Base-by-base conservation (phyloP, 2,888 invertebrate species). In the Diaprepes abbreviatus region DNA sequence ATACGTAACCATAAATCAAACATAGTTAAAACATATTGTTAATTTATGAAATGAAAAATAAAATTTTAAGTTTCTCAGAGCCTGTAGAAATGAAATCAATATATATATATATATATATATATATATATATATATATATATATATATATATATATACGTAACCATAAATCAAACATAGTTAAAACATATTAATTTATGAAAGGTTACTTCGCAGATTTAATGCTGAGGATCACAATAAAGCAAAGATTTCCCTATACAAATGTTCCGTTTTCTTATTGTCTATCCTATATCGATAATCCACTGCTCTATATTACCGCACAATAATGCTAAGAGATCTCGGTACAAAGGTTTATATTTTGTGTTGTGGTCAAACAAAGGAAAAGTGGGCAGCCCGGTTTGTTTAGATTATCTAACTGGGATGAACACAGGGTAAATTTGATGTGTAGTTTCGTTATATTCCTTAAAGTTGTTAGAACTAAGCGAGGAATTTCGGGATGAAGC, bases 311-410 rank as follows among this genome's bases (percentile, higher is more conserved):
- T 50, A 50, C 12, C 14, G 31, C 28, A 50, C 31, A 31, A 81
- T 80, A 81, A 81, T 81, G 78, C 77, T 74, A 67, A 74, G 72
- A 75, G 77, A 79, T 81, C 79, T 79, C 76, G 79, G 79, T 78
- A 81, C 80, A 80, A 80, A 80, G 72, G 78, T 77, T 78, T 75
- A 78, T 78, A 78, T 78, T 80, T 79, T 69, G 74, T 68, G 31
- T 6, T 52, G n/a, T 64, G 64, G 64, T 64, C 64, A 55, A 55
- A 54, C 64, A 33, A 55, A 55, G 64, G 28, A 17, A 64, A 43
- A 36, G 31, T 16, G 50, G 36, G 38, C 50, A 31, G 24, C 52
- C 38, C 31, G 28, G 50, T 21, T 52, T 63, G 35, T 52, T 38
- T 63, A 24, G 48, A 63, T 62, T 62, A 12, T 16, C 3, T 50